A percentile compares a stretch with the other conserved stretches of the same genome.
These are phyloP conservation scores for Pedetes capensis DNA, from an alignment of 2,113 vertebrate genomes.

Conservation along the genomic window DNA sequence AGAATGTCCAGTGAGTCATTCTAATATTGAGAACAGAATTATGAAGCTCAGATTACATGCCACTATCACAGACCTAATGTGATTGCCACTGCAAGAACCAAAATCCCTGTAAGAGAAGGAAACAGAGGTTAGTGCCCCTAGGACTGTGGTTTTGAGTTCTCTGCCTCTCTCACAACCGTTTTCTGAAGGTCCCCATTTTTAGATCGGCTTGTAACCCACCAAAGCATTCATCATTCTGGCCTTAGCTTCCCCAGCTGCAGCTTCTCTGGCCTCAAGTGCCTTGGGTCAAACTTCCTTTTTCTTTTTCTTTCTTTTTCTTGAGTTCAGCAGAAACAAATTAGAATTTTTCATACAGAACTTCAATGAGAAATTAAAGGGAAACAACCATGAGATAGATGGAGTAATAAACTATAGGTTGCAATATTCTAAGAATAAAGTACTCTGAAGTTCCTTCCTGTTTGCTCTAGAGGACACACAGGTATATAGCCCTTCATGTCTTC, in stretches of 20 bases:
- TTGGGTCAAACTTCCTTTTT: not conserved
- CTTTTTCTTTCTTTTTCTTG: not conserved
- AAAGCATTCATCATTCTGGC: not conserved
- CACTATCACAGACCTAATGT: not conserved
- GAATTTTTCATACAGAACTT: constrained; percentile 11
- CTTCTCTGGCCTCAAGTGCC: not conserved
- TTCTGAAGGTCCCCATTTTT: not conserved
- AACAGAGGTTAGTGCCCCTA: not conserved
- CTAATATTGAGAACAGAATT: not conserved
- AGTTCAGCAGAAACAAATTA: constrained; percentile 22
- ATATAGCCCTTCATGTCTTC: not conserved
- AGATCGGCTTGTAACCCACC: not conserved
- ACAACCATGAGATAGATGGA: not conserved
- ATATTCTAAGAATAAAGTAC: not conserved
- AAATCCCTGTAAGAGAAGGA: not conserved
- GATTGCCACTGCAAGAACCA: not conserved
- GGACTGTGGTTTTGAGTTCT: not conserved
- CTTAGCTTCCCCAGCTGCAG: not conserved
- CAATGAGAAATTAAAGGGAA: not conserved
- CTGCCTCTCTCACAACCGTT: not conserved
- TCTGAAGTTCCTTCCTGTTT: not conserved
- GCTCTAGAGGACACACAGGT: not conserved
- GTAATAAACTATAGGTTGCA: not conserved
- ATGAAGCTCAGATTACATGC: not conserved
- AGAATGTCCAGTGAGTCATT: not conserved